Conservation (phyloP, 2,888 invertebrate genomes). For the Nomada flava region DNA sequence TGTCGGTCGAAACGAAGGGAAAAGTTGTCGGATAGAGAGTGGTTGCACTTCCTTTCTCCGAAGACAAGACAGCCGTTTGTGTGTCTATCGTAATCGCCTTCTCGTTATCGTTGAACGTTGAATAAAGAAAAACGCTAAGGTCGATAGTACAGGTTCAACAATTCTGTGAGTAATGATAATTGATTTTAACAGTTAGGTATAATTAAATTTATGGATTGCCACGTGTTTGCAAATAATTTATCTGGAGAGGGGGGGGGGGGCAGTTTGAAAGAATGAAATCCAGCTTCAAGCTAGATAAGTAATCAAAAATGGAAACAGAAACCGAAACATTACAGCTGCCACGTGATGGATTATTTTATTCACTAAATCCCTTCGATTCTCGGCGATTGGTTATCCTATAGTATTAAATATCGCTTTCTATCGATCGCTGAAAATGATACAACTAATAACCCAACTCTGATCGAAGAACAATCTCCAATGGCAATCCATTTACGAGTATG, state of each 20-base stretch:
- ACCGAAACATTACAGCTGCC: not conserved
- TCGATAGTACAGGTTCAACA: too few species aligned
- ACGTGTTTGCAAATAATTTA: too few species aligned
- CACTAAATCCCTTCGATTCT: not conserved
- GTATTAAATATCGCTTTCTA: conserved; percentile 48
- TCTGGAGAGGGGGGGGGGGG: too few species aligned
- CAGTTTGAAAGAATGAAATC: too few species aligned
- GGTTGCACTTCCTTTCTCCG: conserved; percentile 68
- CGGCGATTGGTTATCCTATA: not conserved
- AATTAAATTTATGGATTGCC: too few species aligned
- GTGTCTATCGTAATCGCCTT: conserved; percentile 51
- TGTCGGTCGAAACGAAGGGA: conserved; percentile 72
- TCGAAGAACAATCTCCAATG: not conserved
- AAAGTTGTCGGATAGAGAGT: conserved; percentile 74
- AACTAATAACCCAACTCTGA: not conserved
- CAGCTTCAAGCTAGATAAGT: too few species aligned
- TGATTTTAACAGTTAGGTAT: too few species aligned
- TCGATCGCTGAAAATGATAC: conserved; percentile 1
- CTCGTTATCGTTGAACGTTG: not conserved
- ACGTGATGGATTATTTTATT: conserved; percentile 24
- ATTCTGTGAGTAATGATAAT: too few species aligned
- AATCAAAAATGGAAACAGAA: too few species aligned
- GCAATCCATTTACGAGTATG: not conserved
- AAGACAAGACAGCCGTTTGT: conserved; percentile 22
- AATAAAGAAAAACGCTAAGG: not conserved